Base-by-base conservation (phyloP, 2,113 vertebrate genomes). In the Vulpes ferrilata region DNA sequence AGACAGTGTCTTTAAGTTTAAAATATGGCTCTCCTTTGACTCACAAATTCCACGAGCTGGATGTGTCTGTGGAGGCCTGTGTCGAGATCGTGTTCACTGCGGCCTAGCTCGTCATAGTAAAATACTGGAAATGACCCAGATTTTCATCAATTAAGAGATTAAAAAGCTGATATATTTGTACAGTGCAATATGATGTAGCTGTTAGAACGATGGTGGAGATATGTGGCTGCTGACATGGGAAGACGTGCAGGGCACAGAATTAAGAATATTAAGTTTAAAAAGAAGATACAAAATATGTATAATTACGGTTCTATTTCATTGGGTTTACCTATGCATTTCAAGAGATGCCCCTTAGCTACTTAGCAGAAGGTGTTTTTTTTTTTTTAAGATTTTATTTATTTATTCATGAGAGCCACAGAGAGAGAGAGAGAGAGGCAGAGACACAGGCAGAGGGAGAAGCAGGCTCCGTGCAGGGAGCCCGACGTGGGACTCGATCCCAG, bases 231-330 rank as follows among this genome's bases (percentile, higher is more conserved):
- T 71, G 38, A 88, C 30, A 23, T 69, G 64, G 30, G 60, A 88
- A 55, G 20, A 64, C 69, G 11, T 82, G 93, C 27, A 57, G 83
- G 67, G 11, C 7, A 73, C 23, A 81, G 15, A 57, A 59, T 81
- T 91, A 92, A 78, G 22, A 93, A 82, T 89, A 43, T 78, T 69
- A 64, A 62, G 3, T 93, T 90, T 91, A 88, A 95, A 90, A 84
- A 83, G 9, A 30, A 53, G 25, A 62, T 88, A 43, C 3, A 35
- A 51, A 86, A 92, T 55, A 20, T 59, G 1, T 80, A 59, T 57
- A 89, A 85, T 93, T 89, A 48, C 1, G n/a, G 15, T 93, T 89
- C 25, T 74, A 48, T n/a, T 20, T 65, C 85, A 55, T 83, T 80
- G 20, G 53, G 20, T 81, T 95, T 96, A 38, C 73, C 60, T 94